Base-by-base conservation (phyloP, 1,140 invertebrate genomes). In the Formica exsecta region DNA sequence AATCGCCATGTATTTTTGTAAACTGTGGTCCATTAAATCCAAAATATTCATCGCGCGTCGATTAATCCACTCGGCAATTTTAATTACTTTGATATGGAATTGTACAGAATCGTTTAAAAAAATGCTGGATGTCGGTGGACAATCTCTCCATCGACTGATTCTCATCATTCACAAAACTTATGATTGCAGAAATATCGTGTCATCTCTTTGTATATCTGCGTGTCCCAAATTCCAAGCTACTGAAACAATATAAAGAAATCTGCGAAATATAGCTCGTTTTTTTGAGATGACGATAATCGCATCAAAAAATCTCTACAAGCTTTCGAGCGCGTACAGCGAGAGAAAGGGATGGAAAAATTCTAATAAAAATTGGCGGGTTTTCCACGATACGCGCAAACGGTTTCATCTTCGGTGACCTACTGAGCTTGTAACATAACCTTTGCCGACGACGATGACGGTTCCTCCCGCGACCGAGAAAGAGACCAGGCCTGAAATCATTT, bases 391-490 rank as follows among this genome's bases (percentile, higher is more conserved):
- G 44, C 6, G 41, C 19, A 19, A 44, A 62, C 44, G 29, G 70
- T 92, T 92, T 92, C 87, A 81, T 92, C 88, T 89, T 92, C 89
- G 89, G 73, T 93, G 94, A 94, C 94, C 94, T 62, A 95, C 87
- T 95, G 94, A 93, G 94, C 94, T 95, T 94, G 94, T 94, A 92
- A 93, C 94, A 91, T 94, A 95, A 95, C 93, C 94, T 94, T 95
- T 94, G 93, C 88, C 85, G 88, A 86, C 84, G 84, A 79, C 44
- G 62, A 68, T 19, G 75, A 65, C n/a, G 44, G 29, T 38, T 80
- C 64, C 62, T 51, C 29, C 44, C 44, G 32, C 87, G 80, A 38
- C 84, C 65, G 84, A 77, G 73, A 88, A 85, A 93, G 92, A 93
- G 89, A 51, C 91, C 93, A 94, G 91, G 88, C 32, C 87, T 22